Base-by-base conservation (phyloP, 1,140 invertebrate genomes). In the Trichogramma pretiosum region DNA sequence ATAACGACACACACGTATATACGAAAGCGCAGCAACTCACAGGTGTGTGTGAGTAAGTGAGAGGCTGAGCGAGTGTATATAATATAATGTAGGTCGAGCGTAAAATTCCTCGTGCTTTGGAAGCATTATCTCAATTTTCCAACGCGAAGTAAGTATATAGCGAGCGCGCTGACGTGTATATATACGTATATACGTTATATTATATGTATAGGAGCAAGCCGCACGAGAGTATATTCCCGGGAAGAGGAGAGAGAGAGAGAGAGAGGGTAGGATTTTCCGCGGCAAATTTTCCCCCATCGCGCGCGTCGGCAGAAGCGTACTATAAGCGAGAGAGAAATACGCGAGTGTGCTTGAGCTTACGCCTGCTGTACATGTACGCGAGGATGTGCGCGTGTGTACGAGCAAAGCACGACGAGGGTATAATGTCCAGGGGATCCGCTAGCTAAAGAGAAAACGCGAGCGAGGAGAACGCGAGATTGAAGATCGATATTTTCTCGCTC, bases 401-500 rank as follows among this genome's bases (percentile, higher is more conserved):
- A n/a, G n/a, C n/a, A n/a, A n/a, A n/a, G n/a, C n/a, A n/a, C n/a
- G n/a, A n/a, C n/a, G n/a, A 13, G 10, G 32, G 46, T 41, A 13
- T 1, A n/a, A 26, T 18, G 23, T 13, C 10, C 23, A 22, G 35
- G 9, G 10, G 18, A 14, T 9, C 32, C 14, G 32, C 32, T 5
- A 34, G 16, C 34, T 5, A 28, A 28, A 11, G 11, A 28, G 24
- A 28, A 28, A 28, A 30, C 40, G 40, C 46, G 46, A 43, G 43
- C n/a, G n/a, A n/a, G 43, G 46, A 48, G 39, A 34, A 24, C 24
- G 16, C 35, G 48, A 50, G 48, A 50, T 50, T 50, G 42, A 50
- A 42, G 42, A 50, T 50, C 48, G 48, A 50, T 50, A 50, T 49
- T 49, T 36, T 38, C 34, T 40, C 48, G n/a, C n/a, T n/a, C n/a